Base-by-base conservation (phyloP, 1,140 invertebrate genomes). In the Magallana gigas region DNA sequence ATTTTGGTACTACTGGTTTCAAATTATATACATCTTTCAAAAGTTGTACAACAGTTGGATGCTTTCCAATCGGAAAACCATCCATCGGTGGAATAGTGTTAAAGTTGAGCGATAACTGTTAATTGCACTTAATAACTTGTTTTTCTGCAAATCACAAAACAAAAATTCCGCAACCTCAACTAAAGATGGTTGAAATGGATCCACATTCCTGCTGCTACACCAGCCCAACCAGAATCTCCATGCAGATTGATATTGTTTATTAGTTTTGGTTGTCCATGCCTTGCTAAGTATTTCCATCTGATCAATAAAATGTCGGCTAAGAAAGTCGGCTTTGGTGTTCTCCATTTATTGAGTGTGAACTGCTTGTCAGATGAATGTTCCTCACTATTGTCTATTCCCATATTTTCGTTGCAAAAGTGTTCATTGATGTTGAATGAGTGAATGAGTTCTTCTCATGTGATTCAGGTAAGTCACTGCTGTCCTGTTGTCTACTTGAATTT, bases 401-500 rank as follows among this genome's bases (percentile, higher is more conserved):
- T 23, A 90, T 81, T 29, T 90, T 36, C 84, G 76, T 83, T 57
- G 68, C 81, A 18, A 90, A 8, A 4, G 57, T 0, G 29, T 83
- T 85, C 12, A 82, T n/a, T 14, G 23, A 16, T 2, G 4, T 9
- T n/a, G n/a, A n/a, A n/a, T n/a, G n/a, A n/a, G n/a, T 7, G 88
- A 89, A 8, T 85, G 57, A 1, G 59, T 68, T 71, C 88, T 84
- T 62, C 88, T 86, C 64, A 87, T 68, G 3, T 85, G n/a, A 14
- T 85, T 87, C 9, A 89, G 68, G 16, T 89, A 87, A 9, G 90
- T 48, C 14, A 88, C 83, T 14, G 90, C 86, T 18, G 88, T 89
- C 23, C 76, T 85, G 60, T 90, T 90, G 60, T 90, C 89, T 23
- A 84, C 36, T 23, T 71, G 18, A 14, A 88, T 71, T 23, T 57